phyloP scores from a whole-genome alignment of 92 coral and sea anemone species.

The Porites divaricata region DNA sequence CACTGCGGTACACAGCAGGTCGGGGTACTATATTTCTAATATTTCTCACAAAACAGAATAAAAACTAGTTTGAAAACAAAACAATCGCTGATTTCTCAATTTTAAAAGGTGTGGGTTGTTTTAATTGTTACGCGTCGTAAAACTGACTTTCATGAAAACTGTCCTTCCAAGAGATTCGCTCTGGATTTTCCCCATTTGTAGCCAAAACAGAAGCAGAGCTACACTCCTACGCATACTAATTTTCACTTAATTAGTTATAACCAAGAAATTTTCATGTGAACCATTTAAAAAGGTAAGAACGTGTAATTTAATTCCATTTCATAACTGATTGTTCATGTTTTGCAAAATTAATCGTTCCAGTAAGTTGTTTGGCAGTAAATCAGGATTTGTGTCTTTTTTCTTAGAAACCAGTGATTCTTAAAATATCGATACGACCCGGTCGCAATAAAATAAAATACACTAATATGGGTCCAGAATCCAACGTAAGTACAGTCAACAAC shows the following conservation, averaged over 20 bases:
- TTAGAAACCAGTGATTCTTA: background rate
- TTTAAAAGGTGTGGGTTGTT: background rate
- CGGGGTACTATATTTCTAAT: background rate
- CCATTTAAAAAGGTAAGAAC: background rate
- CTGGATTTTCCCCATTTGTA: background rate
- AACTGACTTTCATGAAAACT: background rate
- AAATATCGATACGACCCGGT: no score
- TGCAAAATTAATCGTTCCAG: background rate
- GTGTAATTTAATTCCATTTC: background rate
- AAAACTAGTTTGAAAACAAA: background rate
- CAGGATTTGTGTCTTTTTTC: no score
- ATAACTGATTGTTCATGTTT: background rate
- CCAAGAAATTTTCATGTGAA: no score
- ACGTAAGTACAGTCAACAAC: no score
- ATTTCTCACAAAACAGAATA: background rate
- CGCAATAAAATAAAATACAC: no score
- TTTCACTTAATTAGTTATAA: no score
- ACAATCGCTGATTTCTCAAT: background rate
- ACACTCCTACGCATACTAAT: background rate
- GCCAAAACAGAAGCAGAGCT: background rate
- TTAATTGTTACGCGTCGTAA: background rate
- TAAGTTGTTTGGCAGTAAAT: background rate
- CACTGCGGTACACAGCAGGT: background rate
- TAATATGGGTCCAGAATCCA: no score
- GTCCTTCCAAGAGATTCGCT: background rate